These are phyloP conservation scores for Gobio occitaniae DNA, from an alignment of 2,797 vertebrate species.

Conservation along the genomic window DNA sequence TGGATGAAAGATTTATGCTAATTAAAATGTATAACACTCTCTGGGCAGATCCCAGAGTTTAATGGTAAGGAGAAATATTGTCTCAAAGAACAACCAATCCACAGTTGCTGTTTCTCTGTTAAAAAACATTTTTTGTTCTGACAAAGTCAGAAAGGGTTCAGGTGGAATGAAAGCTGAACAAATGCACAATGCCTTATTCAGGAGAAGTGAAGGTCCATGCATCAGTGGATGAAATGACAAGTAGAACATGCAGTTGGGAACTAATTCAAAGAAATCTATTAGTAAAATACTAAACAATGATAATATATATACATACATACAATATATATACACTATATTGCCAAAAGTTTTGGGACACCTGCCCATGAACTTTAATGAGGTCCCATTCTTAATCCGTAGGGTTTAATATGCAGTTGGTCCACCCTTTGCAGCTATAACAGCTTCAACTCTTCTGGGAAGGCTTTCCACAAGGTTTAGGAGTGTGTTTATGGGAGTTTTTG, in stretches of 20 bases:
- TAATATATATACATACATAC: no score
- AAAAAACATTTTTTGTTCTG: no score
- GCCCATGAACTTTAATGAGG: no score
- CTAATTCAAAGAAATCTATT: neutral
- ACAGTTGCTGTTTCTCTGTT: neutral
- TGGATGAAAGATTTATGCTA: neutral
- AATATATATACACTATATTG: no score
- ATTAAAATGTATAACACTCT: constrained; percentile 21
- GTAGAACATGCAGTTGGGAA: neutral
- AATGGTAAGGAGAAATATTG: neutral
- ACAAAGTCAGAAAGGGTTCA: constrained; percentile 10
- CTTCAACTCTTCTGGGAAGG: no score
- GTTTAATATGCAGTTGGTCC: no score
- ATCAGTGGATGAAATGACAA: constrained; percentile 29
- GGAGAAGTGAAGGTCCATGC: constrained; percentile 36
- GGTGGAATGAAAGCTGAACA: constrained; percentile 12
- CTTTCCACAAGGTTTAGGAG: no score
- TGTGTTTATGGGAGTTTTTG: no score
- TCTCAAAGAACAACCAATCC: neutral
- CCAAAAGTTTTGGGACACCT: no score
- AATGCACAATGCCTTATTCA: constrained; percentile 40
- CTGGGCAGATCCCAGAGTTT: constrained; percentile 6
- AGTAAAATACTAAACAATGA: neutral
- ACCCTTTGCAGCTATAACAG: no score
- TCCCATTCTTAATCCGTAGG: no score